Evolutionary conservation across 2,113 vertebrate species (phyloP).

Genomic region (Chaetodon trifascialis): DNA sequence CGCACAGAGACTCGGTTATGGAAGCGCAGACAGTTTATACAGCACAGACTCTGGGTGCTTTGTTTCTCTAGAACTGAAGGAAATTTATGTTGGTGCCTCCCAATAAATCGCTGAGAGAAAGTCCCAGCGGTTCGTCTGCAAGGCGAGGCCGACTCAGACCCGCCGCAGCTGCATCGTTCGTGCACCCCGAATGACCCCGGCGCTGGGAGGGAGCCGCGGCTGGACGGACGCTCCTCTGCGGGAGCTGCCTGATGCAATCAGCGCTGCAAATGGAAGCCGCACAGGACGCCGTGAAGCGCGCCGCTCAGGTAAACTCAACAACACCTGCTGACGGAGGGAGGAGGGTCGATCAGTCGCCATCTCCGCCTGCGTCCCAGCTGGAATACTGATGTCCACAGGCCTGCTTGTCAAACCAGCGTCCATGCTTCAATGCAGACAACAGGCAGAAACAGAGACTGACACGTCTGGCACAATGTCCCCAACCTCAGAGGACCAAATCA

Average conservation of each 20-base stretch:
- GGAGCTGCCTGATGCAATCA: slow-evolving; percentile 21
- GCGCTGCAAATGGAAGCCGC: neutral
- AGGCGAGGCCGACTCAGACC: neutral
- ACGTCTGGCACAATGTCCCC: neutral
- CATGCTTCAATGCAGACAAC: neutral
- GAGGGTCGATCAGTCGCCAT: neutral
- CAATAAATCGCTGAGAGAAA: slow-evolving; percentile 11
- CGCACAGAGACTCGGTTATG: neutral
- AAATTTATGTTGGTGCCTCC: neutral
- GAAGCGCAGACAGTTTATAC: neutral
- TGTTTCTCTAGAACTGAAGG: neutral
- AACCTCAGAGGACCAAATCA: no score
- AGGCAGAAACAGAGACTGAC: neutral
- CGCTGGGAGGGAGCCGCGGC: neutral
- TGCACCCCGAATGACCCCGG: neutral
- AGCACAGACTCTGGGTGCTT: neutral
- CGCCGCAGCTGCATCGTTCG: slow-evolving; percentile 8
- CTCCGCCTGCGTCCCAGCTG: neutral
- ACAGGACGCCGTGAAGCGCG: neutral
- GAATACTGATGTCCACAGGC: neutral
- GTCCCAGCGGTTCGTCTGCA: slow-evolving; percentile 7
- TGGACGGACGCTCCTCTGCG: neutral
- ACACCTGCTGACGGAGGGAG: neutral
- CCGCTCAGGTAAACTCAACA: neutral
- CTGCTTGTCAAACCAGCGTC: neutral